Evolutionary conservation across 2,888 invertebrate genomes (phyloP).

Genomic region (Frankliniella fusca): DNA sequence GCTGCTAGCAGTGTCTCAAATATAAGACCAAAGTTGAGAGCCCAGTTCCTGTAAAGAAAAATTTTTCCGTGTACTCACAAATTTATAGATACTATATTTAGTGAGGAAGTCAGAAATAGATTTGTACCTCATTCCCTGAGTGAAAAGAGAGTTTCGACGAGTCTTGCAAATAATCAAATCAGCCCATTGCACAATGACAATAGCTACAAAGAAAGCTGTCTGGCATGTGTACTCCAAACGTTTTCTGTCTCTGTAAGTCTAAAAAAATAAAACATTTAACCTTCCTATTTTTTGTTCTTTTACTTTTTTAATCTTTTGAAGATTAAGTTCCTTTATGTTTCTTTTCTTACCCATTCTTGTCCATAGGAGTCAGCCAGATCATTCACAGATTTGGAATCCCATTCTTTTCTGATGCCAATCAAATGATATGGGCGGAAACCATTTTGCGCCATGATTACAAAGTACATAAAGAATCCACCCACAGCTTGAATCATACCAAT

Average conservation of each 20-base stretch:
- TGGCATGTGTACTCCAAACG: conserved; percentile 67
- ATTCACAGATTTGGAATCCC: conserved; percentile 63
- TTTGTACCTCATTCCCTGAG: conserved; percentile 66
- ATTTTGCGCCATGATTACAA: conserved; percentile 70
- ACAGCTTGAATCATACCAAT: conserved; percentile 81
- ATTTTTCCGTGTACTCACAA: not conserved
- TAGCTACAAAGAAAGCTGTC: conserved; percentile 73
- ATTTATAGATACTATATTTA: not conserved
- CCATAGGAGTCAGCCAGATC: conserved; percentile 68
- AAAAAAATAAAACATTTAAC: conserved; percentile 23
- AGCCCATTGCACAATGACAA: conserved; percentile 72
- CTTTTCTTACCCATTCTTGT: conserved; percentile 60
- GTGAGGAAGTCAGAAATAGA: conserved; percentile 30
- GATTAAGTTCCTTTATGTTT: too few relatives aligned
- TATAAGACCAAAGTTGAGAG: conserved; percentile 59
- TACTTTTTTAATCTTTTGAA: too few relatives aligned
- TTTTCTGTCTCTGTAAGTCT: conserved; percentile 62
- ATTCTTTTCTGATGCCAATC: conserved; percentile 63
- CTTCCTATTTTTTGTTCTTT: too few relatives aligned
- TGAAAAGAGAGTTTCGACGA: conserved; percentile 64
- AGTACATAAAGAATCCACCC: conserved; percentile 74
- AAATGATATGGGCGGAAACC: conserved; percentile 69
- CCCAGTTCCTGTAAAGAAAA: conserved; percentile 51
- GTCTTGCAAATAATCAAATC: conserved; percentile 77
- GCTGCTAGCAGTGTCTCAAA: conserved; percentile 62